These are phyloP conservation scores for Podarcis cretensis DNA, from an alignment of 2,113 vertebrate genomes.

Conservation along the genomic window DNA sequence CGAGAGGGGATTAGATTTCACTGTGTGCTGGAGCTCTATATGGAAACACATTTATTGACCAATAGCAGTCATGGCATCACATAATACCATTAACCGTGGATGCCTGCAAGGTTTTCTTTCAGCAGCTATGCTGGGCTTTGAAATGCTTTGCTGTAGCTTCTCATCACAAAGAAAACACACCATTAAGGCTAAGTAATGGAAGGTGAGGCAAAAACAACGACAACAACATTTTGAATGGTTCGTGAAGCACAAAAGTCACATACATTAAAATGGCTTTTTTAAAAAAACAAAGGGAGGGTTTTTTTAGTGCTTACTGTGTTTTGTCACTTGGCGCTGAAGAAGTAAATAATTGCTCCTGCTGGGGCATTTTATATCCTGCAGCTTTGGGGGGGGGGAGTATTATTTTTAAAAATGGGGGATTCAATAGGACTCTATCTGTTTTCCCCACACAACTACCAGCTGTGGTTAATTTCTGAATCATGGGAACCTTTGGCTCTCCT, in stretches of 20 bases:
- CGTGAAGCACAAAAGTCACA: slow-evolving; percentile 10
- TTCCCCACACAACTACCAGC: not conserved
- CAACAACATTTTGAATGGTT: not conserved
- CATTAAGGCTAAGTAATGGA: not conserved
- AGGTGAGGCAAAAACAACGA: not conserved
- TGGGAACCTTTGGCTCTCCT: too few species aligned
- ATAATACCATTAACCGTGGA: not conserved
- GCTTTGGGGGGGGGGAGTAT: not conserved
- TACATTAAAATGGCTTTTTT: not conserved
- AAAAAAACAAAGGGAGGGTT: not conserved
- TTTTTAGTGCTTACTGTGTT: not conserved
- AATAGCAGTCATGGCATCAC: not conserved
- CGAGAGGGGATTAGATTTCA: not conserved
- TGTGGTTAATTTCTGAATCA: not conserved
- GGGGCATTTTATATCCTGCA: not conserved
- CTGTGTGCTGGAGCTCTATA: not conserved
- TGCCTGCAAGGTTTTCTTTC: not conserved
- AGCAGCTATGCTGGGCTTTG: not conserved
- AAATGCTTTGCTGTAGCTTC: not conserved
- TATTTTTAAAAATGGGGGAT: not conserved
- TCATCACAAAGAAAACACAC: not conserved
- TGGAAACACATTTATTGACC: not conserved
- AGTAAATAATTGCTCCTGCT: slow-evolving; percentile 8
- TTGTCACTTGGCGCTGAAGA: not conserved
- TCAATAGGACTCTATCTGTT: not conserved